These are phyloP conservation scores for Agrenia bidenticulata DNA, from an alignment of 2,888 invertebrate species.

Conservation along the genomic window DNA sequence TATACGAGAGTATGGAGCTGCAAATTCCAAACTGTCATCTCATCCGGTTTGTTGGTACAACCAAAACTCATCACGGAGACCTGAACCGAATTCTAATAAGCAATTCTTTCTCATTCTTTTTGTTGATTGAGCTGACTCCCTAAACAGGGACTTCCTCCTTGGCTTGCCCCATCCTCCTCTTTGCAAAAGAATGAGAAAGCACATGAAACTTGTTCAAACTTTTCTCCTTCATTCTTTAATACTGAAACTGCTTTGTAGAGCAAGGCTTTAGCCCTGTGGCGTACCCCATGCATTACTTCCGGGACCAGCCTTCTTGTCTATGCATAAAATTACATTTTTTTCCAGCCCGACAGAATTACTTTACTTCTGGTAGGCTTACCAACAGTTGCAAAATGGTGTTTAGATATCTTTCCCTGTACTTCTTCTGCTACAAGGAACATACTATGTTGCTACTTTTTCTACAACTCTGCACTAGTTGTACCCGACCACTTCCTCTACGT, in stretches of 20 bases:
- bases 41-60: constrained; percentile 41
- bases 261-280: too few relatives aligned
- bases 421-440: neutral
- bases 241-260: neutral
- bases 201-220: neutral
- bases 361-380: constrained; percentile 14
- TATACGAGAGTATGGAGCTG: constrained; percentile 10
- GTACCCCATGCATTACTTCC: constrained; percentile 14
- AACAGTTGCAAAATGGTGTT: neutral
- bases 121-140: constrained; percentile 23
- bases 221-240: constrained; percentile 11
- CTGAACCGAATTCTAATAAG: constrained; percentile 35
- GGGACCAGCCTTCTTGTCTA: constrained; percentile 10
- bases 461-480: too few relatives aligned
- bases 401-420: neutral
- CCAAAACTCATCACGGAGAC: constrained; percentile 37
- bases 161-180: neutral
- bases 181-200: neutral
- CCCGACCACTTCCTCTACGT: neutral
- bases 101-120: constrained; percentile 26
- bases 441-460: neutral
- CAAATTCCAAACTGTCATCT: constrained; percentile 45
- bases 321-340: constrained; percentile 24
- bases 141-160: constrained; percentile 13
- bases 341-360: constrained; percentile 15